Percentiles rank a stretch among this genome's conserved stretches.
These are phyloP conservation scores for Oplegnathus fasciatus DNA, from an alignment of 2,113 vertebrate genomes.

Conservation along the genomic window DNA sequence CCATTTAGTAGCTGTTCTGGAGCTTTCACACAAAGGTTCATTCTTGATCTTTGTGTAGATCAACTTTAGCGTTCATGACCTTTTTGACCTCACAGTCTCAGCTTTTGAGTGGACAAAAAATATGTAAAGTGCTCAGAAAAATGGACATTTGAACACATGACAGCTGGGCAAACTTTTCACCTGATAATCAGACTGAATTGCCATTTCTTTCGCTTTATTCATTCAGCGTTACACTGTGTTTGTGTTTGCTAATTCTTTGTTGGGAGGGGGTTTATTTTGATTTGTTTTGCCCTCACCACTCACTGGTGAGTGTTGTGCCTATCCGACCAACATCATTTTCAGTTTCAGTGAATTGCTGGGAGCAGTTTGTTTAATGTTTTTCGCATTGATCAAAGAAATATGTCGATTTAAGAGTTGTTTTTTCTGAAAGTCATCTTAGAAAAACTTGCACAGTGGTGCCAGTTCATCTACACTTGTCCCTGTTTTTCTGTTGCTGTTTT, in stretches of 20 bases:
- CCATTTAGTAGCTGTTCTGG: not conserved
- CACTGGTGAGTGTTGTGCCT: not conserved
- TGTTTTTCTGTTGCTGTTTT: too few relatives aligned
- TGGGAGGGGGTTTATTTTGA: not conserved
- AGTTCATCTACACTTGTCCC: too few relatives aligned
- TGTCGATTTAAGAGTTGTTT: not conserved
- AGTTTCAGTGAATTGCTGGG: constrained; percentile 10
- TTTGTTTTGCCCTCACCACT: not conserved
- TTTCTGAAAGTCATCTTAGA: not conserved
- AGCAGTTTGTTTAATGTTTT: not conserved
- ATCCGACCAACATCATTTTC: not conserved
- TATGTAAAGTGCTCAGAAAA: not conserved
- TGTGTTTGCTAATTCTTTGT: not conserved
- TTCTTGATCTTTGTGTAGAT: not conserved
- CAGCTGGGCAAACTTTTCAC: not conserved
- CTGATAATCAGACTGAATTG: not conserved
- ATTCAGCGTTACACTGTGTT: not conserved
- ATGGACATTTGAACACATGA: not conserved
- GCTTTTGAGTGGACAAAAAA: not conserved
- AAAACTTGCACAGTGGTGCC: not conserved
- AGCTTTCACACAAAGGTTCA: not conserved
- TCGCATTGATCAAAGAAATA: constrained; percentile 1
- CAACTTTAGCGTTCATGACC: too few relatives aligned
- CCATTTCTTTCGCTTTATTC: not conserved
- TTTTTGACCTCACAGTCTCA: not conserved